phyloP scores from a whole-genome alignment of 2,888 invertebrate genomes.

The Subacronicta megacephala region DNA sequence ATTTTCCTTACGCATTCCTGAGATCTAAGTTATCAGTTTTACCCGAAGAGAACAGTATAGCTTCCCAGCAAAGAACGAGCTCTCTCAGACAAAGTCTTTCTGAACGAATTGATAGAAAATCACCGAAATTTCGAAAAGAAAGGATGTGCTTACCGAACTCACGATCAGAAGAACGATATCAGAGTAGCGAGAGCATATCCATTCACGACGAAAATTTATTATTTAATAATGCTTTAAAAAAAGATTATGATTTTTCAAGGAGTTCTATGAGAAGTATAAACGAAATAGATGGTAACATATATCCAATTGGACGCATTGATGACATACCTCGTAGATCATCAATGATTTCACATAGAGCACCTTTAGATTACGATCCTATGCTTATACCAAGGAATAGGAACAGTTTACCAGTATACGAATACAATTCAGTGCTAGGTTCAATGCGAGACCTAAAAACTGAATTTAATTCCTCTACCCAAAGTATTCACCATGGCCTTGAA shows the following conservation, averaged over 20 bases:
- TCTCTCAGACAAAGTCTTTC: constrained; percentile 88
- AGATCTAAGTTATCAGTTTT: constrained; percentile 93
- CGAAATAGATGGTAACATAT: constrained; percentile 75
- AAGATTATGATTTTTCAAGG: constrained; percentile 78
- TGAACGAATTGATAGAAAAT: constrained; percentile 84
- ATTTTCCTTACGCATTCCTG: constrained; percentile 94
- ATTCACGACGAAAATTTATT: constrained; percentile 84
- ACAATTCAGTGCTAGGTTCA: constrained; percentile 78
- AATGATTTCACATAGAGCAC: constrained; percentile 83
- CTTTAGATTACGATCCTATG: constrained; percentile 86
- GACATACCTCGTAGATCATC: constrained; percentile 81
- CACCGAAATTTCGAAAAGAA: constrained; percentile 82
- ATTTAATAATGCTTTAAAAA: constrained; percentile 77
- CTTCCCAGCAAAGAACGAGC: constrained; percentile 84
- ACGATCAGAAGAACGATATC: constrained; percentile 90
- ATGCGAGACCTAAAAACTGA: constrained; percentile 81
- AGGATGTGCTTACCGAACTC: constrained; percentile 84
- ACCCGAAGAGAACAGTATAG: constrained; percentile 92
- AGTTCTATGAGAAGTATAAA: constrained; percentile 84
- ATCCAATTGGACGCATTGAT: constrained; percentile 73
- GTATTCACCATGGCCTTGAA: constrained; percentile 89
- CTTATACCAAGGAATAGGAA: constrained; percentile 85
- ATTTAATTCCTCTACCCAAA: constrained; percentile 82
- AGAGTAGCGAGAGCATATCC: constrained; percentile 86
- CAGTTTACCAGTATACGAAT: constrained; percentile 86